Evolutionary conservation across 2,888 invertebrate species (phyloP), one percentile per base, ranked within the genome.

Genomic region (Luperina testacea): DNA sequence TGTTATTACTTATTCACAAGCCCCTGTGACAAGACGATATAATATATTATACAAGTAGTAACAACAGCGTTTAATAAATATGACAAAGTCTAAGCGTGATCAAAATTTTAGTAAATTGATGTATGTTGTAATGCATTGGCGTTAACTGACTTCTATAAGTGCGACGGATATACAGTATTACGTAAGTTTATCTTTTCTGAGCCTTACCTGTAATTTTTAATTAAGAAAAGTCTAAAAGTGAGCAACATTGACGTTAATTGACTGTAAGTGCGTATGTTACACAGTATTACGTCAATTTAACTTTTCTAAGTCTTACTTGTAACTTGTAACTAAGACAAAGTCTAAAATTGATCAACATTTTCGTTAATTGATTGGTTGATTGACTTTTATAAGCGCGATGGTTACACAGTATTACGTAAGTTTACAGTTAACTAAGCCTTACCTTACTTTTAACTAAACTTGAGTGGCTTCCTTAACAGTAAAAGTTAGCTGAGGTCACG

Each of bases 401-500:
- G 42, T n/a, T 20, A 32, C 63, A 67, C 13, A 75, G 2, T 67
- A 59, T 27, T 15, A 38, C 17, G 32, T 32, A 20, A 42, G 42
- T 20, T 20, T 24, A 24, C 0, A 61, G 17, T 42, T 78, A 53
- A 32, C 9, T 15, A 20, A 42, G 4, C 64, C 24, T 71, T 24
- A 59, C 63, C 27, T 6, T 59, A 59, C n/a, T 59, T 59, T n/a
- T 24, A n/a, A 48, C 13, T 20, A 9, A 71, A 65, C 42, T 13
- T 45, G 2, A 20, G 8, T 17, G 9, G 32, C 67, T 61, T 59
- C 17, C 48, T 1, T 32, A 20, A 8, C 9, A 42, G 20, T 57
- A 17, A 42, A 79, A 63, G 48, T 48, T 51, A 63, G 74, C 71
- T 45, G 61, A 9, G 15, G 64, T 61, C 13, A 42, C 24, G 38